Evolutionary conservation across 2,113 vertebrate genomes (phyloP).

Genomic region (Cinclus cinclus): DNA sequence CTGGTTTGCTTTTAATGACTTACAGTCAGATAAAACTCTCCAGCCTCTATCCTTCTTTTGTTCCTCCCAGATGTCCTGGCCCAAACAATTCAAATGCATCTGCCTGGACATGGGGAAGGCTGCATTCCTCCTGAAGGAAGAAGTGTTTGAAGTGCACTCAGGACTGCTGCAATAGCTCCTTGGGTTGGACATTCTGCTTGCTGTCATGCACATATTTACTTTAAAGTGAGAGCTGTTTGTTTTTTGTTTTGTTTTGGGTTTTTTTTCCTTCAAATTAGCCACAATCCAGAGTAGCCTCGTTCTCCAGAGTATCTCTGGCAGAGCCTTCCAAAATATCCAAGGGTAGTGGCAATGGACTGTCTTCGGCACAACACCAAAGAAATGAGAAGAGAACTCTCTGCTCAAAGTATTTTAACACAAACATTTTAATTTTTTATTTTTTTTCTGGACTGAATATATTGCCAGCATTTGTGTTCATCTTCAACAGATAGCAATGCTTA

Average conservation of each 20-base stretch:
- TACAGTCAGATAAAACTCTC: conserved; percentile 43
- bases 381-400: not conserved
- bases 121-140: not conserved
- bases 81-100: not conserved
- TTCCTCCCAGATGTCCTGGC: not conserved
- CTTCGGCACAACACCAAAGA: not conserved
- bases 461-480: not conserved
- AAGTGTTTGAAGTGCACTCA: not conserved
- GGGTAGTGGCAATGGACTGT: not conserved
- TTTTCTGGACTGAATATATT: not conserved
- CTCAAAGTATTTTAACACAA: not conserved
- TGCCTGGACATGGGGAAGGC: not conserved
- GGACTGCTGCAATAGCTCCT: not conserved
- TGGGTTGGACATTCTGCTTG: not conserved
- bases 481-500: not conserved
- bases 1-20: conserved; percentile 62
- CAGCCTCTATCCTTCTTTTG: not conserved
- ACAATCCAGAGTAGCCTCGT: not conserved
- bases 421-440: not conserved
- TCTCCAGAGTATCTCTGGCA: not conserved
- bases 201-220: not conserved
- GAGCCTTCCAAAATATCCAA: not conserved
- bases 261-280: not conserved
- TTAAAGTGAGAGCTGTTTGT: not conserved
- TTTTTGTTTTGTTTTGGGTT: not conserved